Percentiles rank a stretch among this genome's conserved stretches.
These are phyloP conservation scores for Triplophysa tibetana DNA, from an alignment of 2,113 vertebrate species.

Conservation along the genomic window DNA sequence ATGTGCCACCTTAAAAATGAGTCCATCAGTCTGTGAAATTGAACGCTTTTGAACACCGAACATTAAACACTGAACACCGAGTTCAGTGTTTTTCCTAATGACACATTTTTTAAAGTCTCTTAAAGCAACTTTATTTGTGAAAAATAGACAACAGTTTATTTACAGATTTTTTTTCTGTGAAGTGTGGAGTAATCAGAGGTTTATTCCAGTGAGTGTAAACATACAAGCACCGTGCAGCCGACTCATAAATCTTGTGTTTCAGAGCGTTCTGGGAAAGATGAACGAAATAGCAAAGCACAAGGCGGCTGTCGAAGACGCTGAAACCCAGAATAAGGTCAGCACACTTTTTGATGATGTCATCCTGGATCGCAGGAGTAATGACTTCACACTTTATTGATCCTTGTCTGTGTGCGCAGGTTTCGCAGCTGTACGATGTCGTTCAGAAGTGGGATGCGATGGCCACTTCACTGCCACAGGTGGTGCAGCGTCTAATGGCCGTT, in stretches of 20 bases:
- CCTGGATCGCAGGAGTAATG: neutral
- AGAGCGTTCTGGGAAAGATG: conserved; percentile 95
- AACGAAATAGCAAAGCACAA: conserved; percentile 97
- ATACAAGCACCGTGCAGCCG: too few relatives aligned
- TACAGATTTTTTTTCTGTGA: too few relatives aligned
- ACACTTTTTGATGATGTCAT: neutral
- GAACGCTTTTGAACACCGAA: too few relatives aligned
- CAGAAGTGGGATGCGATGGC: conserved; percentile 90
- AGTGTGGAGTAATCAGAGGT: neutral
- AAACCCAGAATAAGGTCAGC: conserved; percentile 91
- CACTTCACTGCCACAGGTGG: conserved; percentile 83
- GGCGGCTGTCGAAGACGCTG: conserved; percentile 87
- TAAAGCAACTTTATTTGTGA: too few relatives aligned
- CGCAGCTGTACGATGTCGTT: conserved; percentile 84
- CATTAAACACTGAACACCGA: too few relatives aligned
- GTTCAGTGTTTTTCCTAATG: too few relatives aligned
- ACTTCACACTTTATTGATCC: neutral
- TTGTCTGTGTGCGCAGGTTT: conserved; percentile 72
- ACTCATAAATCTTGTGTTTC: conserved; percentile 22
- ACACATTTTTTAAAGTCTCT: too few relatives aligned
- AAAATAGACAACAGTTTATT: too few relatives aligned
- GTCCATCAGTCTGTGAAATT: too few relatives aligned
- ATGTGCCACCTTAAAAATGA: neutral
- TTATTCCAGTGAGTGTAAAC: neutral
- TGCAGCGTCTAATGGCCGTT: conserved; percentile 85